A percentile compares a stretch with the other conserved stretches of the same genome.
Conservation (phyloP, 2,888 invertebrate species). For the Carcina quercana region DNA sequence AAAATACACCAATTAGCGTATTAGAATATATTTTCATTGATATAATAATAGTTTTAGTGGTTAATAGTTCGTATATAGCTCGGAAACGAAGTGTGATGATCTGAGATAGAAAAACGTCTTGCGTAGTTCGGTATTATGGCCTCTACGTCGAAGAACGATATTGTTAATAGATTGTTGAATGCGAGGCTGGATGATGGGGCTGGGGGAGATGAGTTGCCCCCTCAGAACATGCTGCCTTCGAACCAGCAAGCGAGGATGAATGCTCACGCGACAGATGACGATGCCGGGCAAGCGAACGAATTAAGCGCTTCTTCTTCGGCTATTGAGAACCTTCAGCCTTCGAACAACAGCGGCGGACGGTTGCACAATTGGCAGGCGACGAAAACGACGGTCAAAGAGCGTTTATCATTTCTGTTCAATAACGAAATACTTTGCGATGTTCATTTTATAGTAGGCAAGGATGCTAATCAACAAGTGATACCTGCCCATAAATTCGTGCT, state of each 20-base stretch:
- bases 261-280: slow-evolving; percentile 42
- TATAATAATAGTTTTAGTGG: not conserved
- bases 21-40: not conserved
- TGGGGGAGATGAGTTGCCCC: slow-evolving; percentile 51
- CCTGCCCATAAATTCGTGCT: slow-evolving; percentile 88
- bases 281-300: slow-evolving; percentile 38
- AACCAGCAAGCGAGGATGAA: slow-evolving; percentile 54
- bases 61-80: too few relatives aligned
- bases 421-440: slow-evolving; percentile 78
- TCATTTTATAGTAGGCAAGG: slow-evolving; percentile 85
- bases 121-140: slow-evolving; percentile 39
- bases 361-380: slow-evolving; percentile 82
- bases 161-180: slow-evolving; percentile 51
- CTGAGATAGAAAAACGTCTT: slow-evolving; percentile 19
- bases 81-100: slow-evolving; percentile 43
- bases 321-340: slow-evolving; percentile 55
- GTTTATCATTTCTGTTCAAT: slow-evolving; percentile 77
- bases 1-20: slow-evolving; percentile 9
- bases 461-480: slow-evolving; percentile 78
- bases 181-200: slow-evolving; percentile 49
- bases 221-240: slow-evolving; percentile 70
- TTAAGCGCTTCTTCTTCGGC: slow-evolving; percentile 44
- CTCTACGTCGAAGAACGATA: slow-evolving; percentile 59
- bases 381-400: slow-evolving; percentile 83
- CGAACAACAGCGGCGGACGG: slow-evolving; percentile 59